Evolutionary conservation across 2,888 invertebrate species (phyloP), one percentile per base, ranked within the genome.

Genomic region (Drosophila flavopinicola): DNA sequence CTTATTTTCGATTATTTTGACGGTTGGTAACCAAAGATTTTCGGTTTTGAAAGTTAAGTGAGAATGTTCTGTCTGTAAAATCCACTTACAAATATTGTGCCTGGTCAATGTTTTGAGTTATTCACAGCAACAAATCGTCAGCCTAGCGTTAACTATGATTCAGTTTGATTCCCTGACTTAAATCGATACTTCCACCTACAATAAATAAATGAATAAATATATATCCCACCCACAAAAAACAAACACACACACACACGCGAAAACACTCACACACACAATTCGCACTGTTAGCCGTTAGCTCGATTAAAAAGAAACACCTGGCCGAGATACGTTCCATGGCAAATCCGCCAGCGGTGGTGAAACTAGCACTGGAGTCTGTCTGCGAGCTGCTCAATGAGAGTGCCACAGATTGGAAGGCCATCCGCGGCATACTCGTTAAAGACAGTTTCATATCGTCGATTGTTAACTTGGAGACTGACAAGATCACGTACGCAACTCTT

Each of bases 391-490:
- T 98, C 84, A 97, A 97, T 75, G 98, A 98, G 92, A 95, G 94
- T 85, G 96, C 96, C 60, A 94, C 94, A 90, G 98, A 98, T 87
- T 98, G 98, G 98, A 98, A 97, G 92, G 94, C 96, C 79, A 97
- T 97, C 92, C 95, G 96, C 65, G 94, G 96, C 72, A 95, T 96
- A 84, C 95, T 98, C 90, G 97, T 98, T 94, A 95, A 96, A 92
- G 98, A 98, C 92, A 97, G 97, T 93, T 98, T 98, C 93, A 97
- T 98, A 92, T 94, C 95, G 58, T 96, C 96, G 80, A 97, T 98
- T 92, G 96, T 98, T 92, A 97, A 97, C 94, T 98, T 97, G 94
- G 95, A 95, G 92, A 97, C 97, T 76, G 96, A 97, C 90, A 94
- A 95, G 90, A 95, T 98, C 92, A 95, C 95, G 96, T 98, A 97